Conservation (phyloP, 2,797 vertebrate genomes). For the Brachyalestes nurse region DNA sequence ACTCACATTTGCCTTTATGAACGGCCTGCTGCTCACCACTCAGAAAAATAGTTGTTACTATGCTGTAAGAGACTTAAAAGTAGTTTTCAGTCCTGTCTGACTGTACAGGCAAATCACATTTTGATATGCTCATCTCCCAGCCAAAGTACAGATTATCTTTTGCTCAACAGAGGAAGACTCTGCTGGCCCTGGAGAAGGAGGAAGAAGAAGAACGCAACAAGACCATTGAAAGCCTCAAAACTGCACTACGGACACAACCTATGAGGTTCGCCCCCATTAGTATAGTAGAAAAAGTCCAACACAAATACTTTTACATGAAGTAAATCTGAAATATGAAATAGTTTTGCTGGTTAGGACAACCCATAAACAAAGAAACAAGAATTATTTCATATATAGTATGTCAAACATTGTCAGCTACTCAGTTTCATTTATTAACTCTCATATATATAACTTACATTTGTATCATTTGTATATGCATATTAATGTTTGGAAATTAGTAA, state of each 20-base stretch:
- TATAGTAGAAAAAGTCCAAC: background rate
- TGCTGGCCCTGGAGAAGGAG: conserved; percentile 94
- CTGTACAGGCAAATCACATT: background rate
- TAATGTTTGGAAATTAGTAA: too few species aligned
- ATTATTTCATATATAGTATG: too few species aligned
- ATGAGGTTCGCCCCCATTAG: conserved; percentile 84
- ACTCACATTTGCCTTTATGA: conserved; percentile 7
- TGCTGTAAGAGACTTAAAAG: background rate
- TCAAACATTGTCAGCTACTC: too few species aligned
- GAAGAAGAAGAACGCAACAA: conserved; percentile 98
- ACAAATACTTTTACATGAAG: background rate
- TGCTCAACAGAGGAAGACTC: conserved; percentile 86
- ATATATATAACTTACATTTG: too few species aligned
- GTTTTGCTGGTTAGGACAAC: background rate
- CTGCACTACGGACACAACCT: conserved; percentile 94
- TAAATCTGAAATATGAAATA: background rate
- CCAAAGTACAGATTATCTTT: background rate
- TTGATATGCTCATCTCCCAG: background rate
- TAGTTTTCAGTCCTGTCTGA: background rate
- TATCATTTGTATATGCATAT: too few species aligned
- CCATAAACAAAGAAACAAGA: too few species aligned
- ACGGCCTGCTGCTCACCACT: background rate
- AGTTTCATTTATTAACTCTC: too few species aligned
- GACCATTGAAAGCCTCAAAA: conserved; percentile 97
- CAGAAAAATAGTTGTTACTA: too few species aligned